Evolutionary conservation across 2,797 vertebrate species (phyloP), one percentile per base, ranked within the genome.

Genomic region (Falco peregrinus): DNA sequence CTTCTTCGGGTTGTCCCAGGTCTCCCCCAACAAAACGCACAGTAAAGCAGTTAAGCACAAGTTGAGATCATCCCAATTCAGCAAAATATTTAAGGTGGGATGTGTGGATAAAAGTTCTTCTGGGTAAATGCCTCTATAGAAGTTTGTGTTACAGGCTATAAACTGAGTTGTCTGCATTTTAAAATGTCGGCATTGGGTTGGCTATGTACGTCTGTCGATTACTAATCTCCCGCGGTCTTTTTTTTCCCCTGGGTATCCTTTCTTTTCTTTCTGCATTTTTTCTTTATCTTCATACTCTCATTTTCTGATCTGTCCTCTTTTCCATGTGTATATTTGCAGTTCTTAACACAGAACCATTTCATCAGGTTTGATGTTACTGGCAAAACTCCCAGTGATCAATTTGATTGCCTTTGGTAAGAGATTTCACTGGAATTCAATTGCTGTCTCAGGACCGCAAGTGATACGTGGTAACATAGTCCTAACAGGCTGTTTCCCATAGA

Each of bases 401-500:
- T 54, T 71, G 87, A 93, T 82, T 85, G 89, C 79, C 64, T 95
- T 91, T 67, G 76, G 74, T 88, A 93, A 92, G 85, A 93, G 74
- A 63, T 68, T 84, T 90, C 83, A 43, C 84, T 56, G 93, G 84
- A 93, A 90, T 94, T 90, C 12, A 2, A 69, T 90, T 92, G 88
- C 90, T 87, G 92, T 78, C 77, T 96, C 80, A 88, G 80, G 59
- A 43, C 69, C 73, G 77, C 2, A 8, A 70, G 45, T 71, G 84
- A 56, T 39, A 50, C 8, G 1, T 78, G 61, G 56, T 60, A 75
- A 65, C 26, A 2, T 21, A 70, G 21, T 48, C 81, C 78, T 82
- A 89, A 54, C 75, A 20, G 18, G 2, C 74, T 67, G 48, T 37
- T 95, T 93, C 90, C 68, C 56, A 47, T 11, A 90, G 64, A 71